Base-by-base conservation (phyloP, 2,113 vertebrate species). In the Chionis minor region DNA sequence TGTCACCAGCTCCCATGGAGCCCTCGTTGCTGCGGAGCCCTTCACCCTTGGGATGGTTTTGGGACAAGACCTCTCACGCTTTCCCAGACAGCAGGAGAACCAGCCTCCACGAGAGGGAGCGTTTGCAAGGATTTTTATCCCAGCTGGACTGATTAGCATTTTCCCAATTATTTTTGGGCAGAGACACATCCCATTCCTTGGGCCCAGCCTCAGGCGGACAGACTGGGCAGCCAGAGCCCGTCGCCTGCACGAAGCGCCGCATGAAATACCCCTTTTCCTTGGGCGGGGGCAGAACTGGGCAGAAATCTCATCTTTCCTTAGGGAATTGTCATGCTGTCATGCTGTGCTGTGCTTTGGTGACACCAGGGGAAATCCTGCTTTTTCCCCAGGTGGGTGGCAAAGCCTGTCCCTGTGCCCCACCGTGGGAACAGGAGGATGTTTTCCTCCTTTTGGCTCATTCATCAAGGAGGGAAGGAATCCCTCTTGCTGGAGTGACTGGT, bases 101-200 rank as follows among this genome's bases (percentile, higher is more conserved):
- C 1, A 0, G 5, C 11, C 40, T 96, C 96, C 96, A 97, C 96
- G 70, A 97, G 96, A 90, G 96, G 96, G 96, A 95, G 96, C 0
- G 3, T 87, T 92, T 91, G 92, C 49, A 54, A 86, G 82, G 87
- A 8, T 72, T 96, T 87, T 90, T 7, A 5, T 54, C 63, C 66
- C 62, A n/a, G 61, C 14, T 9, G 70, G 22, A 5, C 14, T 59
- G 21, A 4, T 63, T 38, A 16, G 54, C 24, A 14, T 23, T 38
- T 70, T 67, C 65, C 66, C 40, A 0, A 8, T 12, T 44, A 61
- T 59, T 95, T 67, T 8, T 32, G 14, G 78, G 69, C 28, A 26
- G 61, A 12, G 54, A 2, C 2, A 0, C 35, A 6, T 42, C 52
- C 27, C 38, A 38, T 38, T 38, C 38, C 38, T 52, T 1, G 2